Evolutionary conservation across 1,140 invertebrate genomes (phyloP).

Genomic region (Planococcus citri): DNA sequence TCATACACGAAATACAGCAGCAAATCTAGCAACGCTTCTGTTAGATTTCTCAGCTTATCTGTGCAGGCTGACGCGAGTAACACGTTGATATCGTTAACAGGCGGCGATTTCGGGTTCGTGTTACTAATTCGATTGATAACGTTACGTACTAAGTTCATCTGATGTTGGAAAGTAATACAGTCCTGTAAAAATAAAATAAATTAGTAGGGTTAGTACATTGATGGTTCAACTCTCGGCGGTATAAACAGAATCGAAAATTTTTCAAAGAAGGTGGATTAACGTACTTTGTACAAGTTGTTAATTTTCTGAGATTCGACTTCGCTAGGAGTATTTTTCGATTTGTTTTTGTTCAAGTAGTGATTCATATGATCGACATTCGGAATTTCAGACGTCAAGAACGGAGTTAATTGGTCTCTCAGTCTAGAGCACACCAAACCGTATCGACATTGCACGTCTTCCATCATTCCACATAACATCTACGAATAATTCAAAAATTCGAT

Average conservation of each 20-base stretch:
- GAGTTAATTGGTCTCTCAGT: slow-evolving; percentile 58
- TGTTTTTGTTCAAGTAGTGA: slow-evolving; percentile 52
- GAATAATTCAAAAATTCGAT: no score
- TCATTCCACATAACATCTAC: slow-evolving; percentile 42
- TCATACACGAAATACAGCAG: slow-evolving; percentile 51
- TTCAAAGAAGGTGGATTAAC: not conserved
- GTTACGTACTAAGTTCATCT: slow-evolving; percentile 59
- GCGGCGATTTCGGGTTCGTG: not conserved
- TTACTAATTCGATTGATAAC: slow-evolving; percentile 49
- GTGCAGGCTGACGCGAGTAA: slow-evolving; percentile 45
- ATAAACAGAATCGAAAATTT: slow-evolving; percentile 21
- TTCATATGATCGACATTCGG: slow-evolving; percentile 68
- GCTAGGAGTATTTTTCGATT: slow-evolving; percentile 42
- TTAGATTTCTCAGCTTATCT: slow-evolving; percentile 65
- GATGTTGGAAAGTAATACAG: slow-evolving; percentile 64
- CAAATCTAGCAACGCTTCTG: slow-evolving; percentile 66
- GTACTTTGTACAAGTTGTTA: slow-evolving; percentile 60
- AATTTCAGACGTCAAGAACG: slow-evolving; percentile 57
- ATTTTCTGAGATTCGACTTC: slow-evolving; percentile 51
- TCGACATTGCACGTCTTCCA: slow-evolving; percentile 69
- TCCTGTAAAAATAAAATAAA: slow-evolving; percentile 39
- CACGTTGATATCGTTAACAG: slow-evolving; percentile 24
- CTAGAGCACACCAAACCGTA: slow-evolving; percentile 72
- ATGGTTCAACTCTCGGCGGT: no score
- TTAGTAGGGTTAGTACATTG: no score